These are phyloP conservation scores for Sinonovacula constricta DNA, from an alignment of 1,140 invertebrate genomes.

Conservation along the genomic window DNA sequence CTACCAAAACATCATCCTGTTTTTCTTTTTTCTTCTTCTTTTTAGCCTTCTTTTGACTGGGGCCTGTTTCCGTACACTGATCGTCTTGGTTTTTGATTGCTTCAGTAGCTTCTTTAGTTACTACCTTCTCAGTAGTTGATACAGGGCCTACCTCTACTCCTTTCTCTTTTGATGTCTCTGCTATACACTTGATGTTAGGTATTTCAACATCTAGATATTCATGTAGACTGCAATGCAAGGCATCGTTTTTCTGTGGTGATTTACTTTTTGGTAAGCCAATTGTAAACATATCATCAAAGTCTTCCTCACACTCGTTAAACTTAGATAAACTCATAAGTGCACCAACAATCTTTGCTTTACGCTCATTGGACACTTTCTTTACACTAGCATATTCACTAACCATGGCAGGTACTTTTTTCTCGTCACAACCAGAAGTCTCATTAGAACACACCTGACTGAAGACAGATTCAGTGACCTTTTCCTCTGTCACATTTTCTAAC, in stretches of 20 bases:
- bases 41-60: neutral
- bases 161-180: too few species aligned
- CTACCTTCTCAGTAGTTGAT: neutral
- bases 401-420: too few species aligned
- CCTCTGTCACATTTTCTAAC: too few species aligned
- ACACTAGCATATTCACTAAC: too few species aligned
- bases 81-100: too few species aligned
- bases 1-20: neutral
- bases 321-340: slow-evolving; percentile 1
- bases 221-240: neutral
- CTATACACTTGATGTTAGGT: neutral
- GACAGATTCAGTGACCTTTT: too few species aligned
- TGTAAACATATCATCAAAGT: neutral
- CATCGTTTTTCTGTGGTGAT: neutral
- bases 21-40: neutral
- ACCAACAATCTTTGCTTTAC: neutral
- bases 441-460: too few species aligned
- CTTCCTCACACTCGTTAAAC: neutral
- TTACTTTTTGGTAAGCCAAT: neutral
- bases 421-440: too few species aligned
- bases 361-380: slow-evolving; percentile 17
- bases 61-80: neutral
- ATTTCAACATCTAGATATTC: neutral
- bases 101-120: neutral
- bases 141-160: neutral